These are phyloP conservation scores for Ephialtes manifestator DNA, from an alignment of 2,888 invertebrate species.

Conservation along the genomic window DNA sequence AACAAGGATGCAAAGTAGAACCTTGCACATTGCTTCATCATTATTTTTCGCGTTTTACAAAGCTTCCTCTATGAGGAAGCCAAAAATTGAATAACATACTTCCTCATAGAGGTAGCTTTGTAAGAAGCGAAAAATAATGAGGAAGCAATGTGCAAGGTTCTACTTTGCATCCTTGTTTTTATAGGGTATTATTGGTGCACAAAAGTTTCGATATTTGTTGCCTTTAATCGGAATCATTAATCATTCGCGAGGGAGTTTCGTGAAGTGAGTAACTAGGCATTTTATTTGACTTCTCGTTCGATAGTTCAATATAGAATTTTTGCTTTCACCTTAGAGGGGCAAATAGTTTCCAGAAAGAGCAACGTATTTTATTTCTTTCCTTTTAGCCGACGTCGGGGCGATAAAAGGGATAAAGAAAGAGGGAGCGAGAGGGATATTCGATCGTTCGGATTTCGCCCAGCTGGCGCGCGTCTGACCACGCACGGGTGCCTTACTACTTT, in stretches of 20 bases:
- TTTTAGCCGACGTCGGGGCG: not conserved
- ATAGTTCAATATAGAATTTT: not conserved
- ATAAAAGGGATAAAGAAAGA: not conserved
- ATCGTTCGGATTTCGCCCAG: constrained; percentile 52
- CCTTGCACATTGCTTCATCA: too few species aligned
- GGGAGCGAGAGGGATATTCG: constrained; percentile 23
- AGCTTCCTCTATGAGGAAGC: too few species aligned
- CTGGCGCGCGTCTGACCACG: constrained; percentile 57
- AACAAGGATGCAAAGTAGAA: too few species aligned
- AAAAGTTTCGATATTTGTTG: too few species aligned
- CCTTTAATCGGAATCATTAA: not conserved
- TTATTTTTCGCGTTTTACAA: too few species aligned
- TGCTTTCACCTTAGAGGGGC: not conserved
- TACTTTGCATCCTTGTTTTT: too few species aligned
- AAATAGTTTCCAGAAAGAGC: not conserved
- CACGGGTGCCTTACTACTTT: constrained; percentile 63
- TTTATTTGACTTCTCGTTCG: constrained; percentile 12
- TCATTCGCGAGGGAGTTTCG: not conserved
- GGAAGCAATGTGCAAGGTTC: too few species aligned
- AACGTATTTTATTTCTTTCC: constrained; percentile 16
- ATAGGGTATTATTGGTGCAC: too few species aligned
- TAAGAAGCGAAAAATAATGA: too few species aligned
- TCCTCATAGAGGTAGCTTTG: too few species aligned
- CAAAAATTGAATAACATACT: too few species aligned
- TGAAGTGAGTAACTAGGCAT: not conserved